phyloP scores from a whole-genome alignment of 2,888 invertebrate species.

The Tridacna gigas region DNA sequence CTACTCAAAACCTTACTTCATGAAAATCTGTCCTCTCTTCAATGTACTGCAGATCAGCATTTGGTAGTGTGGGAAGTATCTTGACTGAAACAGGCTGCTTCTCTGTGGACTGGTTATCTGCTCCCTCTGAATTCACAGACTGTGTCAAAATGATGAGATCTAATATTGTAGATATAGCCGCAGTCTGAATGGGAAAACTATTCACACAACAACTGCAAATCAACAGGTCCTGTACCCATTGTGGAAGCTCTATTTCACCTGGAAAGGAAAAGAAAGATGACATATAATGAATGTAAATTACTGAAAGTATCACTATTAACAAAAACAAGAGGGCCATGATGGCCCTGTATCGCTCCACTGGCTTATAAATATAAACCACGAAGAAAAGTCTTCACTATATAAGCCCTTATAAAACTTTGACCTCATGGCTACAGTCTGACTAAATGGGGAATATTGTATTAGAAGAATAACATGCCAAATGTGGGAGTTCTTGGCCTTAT shows the following conservation, averaged over 20 bases:
- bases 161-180: conserved; percentile 90
- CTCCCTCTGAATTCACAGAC: conserved; percentile 82
- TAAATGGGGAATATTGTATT: no score
- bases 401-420: no score
- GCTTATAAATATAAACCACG: no score
- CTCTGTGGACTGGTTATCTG: conserved; percentile 55
- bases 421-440: no score
- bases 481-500: no score
- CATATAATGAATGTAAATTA: no score
- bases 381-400: no score
- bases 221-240: conserved; percentile 90
- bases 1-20: conserved; percentile 85
- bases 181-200: conserved; percentile 86
- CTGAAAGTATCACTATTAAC: no score
- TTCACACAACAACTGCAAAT: conserved; percentile 89
- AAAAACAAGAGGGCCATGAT: no score
- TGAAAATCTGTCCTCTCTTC: conserved; percentile 90
- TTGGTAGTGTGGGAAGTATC: conserved; percentile 89
- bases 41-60: conserved; percentile 89
- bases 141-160: conserved; percentile 89
- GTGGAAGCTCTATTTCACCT: conserved; percentile 81
- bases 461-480: no score
- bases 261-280: not conserved
- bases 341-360: no score
- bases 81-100: conserved; percentile 87